These are phyloP conservation scores for Mustela nigripes DNA, from an alignment of 2,113 vertebrate species.

Conservation along the genomic window DNA sequence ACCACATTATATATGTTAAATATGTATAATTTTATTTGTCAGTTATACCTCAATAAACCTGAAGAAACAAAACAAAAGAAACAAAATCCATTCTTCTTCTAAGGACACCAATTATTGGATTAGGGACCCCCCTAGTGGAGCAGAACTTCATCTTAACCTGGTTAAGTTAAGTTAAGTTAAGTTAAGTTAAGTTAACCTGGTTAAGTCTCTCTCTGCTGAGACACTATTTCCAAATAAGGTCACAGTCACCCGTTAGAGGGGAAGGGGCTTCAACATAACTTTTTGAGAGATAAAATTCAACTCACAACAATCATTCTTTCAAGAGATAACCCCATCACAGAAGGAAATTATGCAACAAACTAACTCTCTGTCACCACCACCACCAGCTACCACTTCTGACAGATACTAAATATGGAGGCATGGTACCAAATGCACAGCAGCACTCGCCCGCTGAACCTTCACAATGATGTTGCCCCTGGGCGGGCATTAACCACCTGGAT, in stretches of 20 bases:
- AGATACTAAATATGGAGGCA: neutral
- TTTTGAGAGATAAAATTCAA: neutral
- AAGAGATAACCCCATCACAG: neutral
- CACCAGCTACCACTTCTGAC: neutral
- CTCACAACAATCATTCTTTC: neutral
- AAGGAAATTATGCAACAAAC: neutral
- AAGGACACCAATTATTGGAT: neutral
- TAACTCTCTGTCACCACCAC: neutral
- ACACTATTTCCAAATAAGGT: neutral
- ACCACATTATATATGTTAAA: neutral
- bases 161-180: too few relatives aligned
- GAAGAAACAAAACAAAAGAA: neutral
- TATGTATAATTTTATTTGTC: neutral
- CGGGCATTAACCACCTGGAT: neutral
- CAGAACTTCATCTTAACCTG: neutral
- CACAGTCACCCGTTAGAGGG: neutral
- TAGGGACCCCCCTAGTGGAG: neutral
- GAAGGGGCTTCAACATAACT: neutral
- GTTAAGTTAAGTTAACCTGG: too few relatives aligned
- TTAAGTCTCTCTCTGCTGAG: neutral
- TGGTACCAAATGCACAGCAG: neutral
- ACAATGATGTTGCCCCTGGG: accelerated
- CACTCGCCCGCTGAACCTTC: neutral
- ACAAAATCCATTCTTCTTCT: neutral
- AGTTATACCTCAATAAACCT: neutral